phyloP scores from a whole-genome alignment of 2,888 invertebrate genomes.

The Mesorhabditis sp. region DNA sequence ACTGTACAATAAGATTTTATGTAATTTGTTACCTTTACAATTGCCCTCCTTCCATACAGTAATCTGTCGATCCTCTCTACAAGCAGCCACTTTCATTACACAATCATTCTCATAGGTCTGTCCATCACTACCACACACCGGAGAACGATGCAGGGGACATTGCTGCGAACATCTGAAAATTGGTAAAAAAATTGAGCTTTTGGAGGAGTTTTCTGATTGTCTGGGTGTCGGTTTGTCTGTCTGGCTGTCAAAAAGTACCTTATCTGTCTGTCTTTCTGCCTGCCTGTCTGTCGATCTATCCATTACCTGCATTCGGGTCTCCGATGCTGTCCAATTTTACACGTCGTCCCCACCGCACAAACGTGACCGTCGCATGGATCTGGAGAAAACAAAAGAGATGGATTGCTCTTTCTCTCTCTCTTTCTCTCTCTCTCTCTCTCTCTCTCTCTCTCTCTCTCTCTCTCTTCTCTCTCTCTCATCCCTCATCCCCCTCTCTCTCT shows the following conservation, averaged over 20 bases:
- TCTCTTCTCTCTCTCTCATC: no score
- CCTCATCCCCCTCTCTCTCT: no score
- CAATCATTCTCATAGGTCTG: constrained; percentile 73
- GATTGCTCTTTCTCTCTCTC: no score
- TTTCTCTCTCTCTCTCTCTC: no score
- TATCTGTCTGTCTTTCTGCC: no score
- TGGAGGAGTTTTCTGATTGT: background rate
- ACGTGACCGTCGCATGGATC: constrained; percentile 79
- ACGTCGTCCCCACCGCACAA: constrained; percentile 76
- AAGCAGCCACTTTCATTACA: constrained; percentile 74
- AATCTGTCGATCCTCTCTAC: constrained; percentile 70
- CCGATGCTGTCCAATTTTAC: constrained; percentile 76
- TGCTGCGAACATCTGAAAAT: constrained; percentile 74
- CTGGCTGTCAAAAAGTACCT: no score
- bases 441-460: no score
- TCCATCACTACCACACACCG: constrained; percentile 68
- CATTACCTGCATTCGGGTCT: constrained; percentile 70
- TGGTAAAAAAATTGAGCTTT: background rate
- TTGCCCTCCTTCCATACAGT: constrained; percentile 76
- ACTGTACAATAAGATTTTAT: no score
- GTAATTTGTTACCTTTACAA: constrained; percentile 68
- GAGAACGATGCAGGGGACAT: constrained; percentile 74
- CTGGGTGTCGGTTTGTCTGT: no score
- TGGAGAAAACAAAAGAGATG: constrained; percentile 16
- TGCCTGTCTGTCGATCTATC: no score